Conservation (phyloP, 2,113 vertebrate species). For the Neomonachus schauinslandi region DNA sequence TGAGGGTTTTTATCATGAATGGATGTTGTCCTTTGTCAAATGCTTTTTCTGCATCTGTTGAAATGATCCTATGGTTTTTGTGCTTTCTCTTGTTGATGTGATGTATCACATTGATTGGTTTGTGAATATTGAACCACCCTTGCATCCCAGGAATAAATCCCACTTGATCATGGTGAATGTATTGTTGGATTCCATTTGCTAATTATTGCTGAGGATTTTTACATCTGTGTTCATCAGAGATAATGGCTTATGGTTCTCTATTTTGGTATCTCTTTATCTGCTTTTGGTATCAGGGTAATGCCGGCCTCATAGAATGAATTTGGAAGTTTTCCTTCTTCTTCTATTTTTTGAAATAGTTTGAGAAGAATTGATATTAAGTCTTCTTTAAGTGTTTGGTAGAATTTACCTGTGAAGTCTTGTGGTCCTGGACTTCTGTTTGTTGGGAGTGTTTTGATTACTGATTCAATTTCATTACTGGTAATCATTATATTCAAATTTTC, state of each 20-base stretch:
- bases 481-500: neutral
- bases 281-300: neutral
- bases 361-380: neutral
- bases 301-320: neutral
- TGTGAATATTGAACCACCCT: neutral
- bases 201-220: neutral
- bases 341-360: neutral
- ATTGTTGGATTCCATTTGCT: neutral
- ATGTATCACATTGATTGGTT: neutral
- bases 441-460: neutral
- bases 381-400: neutral
- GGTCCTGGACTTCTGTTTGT: neutral
- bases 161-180: neutral
- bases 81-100: neutral
- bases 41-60: neutral
- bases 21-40: neutral
- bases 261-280: neutral
- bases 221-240: neutral
- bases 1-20: neutral
- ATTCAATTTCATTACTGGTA: neutral
- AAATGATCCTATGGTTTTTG: neutral
- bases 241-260: neutral
- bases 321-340: neutral
- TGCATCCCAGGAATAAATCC: neutral
- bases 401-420: neutral